phyloP scores from a whole-genome alignment of 1,140 invertebrate species.

The Liolophura sinensis region DNA sequence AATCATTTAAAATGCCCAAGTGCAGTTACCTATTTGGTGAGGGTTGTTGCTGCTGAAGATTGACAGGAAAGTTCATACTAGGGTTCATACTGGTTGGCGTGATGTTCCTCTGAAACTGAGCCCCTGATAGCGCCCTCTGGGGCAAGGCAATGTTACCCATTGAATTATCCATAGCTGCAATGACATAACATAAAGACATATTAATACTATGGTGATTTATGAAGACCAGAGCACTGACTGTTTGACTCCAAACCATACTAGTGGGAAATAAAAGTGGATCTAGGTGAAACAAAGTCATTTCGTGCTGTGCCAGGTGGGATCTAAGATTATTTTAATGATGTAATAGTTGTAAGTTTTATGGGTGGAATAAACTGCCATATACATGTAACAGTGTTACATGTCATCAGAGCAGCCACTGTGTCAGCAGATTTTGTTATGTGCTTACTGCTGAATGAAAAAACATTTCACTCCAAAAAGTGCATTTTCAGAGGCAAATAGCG shows the following conservation, averaged over 20 bases:
- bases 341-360: too few species aligned
- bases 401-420: too few species aligned
- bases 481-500: too few species aligned
- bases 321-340: too few species aligned
- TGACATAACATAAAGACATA: background rate
- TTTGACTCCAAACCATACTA: background rate
- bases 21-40: slow-evolving; percentile 55
- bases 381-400: too few species aligned
- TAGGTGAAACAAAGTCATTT: background rate
- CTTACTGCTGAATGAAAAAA: too few species aligned
- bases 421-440: too few species aligned
- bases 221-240: background rate
- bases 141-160: slow-evolving; percentile 25
- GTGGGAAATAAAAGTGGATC: background rate
- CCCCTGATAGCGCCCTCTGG: slow-evolving; percentile 30
- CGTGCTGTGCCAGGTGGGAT: background rate
- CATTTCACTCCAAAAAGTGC: too few species aligned
- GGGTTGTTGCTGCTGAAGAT: slow-evolving; percentile 49
- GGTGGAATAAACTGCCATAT: too few species aligned
- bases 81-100: slow-evolving; percentile 57
- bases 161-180: slow-evolving; percentile 8
- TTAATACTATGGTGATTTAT: background rate
- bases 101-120: slow-evolving; percentile 48
- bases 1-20: background rate
- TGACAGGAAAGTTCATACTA: slow-evolving; percentile 37